Base-by-base conservation (phyloP, 2,113 vertebrate species). In the Rhadina sibilatrix region DNA sequence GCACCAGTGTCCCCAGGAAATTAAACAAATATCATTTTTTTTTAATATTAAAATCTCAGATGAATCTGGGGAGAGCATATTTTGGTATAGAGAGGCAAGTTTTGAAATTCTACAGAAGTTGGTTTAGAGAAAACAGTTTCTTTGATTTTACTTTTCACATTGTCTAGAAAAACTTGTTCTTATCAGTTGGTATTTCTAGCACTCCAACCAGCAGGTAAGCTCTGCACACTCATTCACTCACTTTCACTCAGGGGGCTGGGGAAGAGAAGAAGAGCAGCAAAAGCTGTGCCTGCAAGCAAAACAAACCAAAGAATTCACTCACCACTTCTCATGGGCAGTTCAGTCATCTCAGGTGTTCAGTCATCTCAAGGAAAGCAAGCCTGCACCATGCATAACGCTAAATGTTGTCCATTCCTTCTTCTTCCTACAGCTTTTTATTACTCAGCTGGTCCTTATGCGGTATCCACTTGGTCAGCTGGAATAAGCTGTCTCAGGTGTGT, bases 241-340 rank as follows among this genome's bases (percentile, higher is more conserved):
- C 23, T 61, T 5, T 6, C 3, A 6, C 2, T 3, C 2, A 4
- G 19, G 11, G 8, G 5, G 5, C 19, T 42, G 11, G 2, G 8
- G 13, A 61, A 37, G 25, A 71, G 19, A 31, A 11, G 59, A 85
- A 61, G 11, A 12, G 12, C n/a, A 88, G n/a, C 2, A 70, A 46
- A 65, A 49, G 2, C 24, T 10, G 8, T 2, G 1, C 13, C 27
- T 0, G 0, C 5, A 44, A 79, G 33, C 18, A 33, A 49, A 75
- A 13, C 7, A 65, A 46, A 50, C 5, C 6, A 37, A 65, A 37
- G 30, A 68, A 66, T 61, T 65, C 2, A 37, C 11, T 65, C 28
- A 25, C 6, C 3, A 1, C 8, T 75, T 79, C 28, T 61, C 24
- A 44, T 12, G 1, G 4, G 4, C 22, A 46, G 46, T 9, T 76